A percentile compares a stretch with the other conserved stretches of the same genome.
Conservation (phyloP, 2,797 vertebrate species). For the Lacerta bilineata region DNA sequence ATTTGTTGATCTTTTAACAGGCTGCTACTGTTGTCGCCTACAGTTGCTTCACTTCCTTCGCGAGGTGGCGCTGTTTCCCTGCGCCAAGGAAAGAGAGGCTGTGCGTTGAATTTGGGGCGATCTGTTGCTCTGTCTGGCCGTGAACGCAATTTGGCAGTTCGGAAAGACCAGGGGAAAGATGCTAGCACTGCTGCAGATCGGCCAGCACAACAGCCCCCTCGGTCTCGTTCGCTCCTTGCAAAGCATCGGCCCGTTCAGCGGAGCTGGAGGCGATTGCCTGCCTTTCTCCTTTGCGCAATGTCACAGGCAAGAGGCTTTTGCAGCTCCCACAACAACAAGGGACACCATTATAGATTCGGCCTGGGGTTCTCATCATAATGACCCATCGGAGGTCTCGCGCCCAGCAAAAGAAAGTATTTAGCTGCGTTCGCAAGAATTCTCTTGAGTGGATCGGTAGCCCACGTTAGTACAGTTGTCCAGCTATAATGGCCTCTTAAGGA, state of each 20-base stretch:
- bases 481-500: background rate
- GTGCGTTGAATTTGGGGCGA: background rate
- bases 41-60: background rate
- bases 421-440: background rate
- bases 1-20: background rate
- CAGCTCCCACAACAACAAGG: no score
- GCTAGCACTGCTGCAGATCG: no score
- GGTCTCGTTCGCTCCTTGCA: background rate
- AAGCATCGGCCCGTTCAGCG: background rate
- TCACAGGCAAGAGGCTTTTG: background rate
- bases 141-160: background rate
- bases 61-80: conserved; percentile 72
- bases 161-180: background rate
- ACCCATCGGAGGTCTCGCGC: background rate
- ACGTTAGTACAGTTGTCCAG: background rate
- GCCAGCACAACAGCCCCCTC: background rate
- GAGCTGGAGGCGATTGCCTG: background rate
- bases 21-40: no score
- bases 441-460: background rate
- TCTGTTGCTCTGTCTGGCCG: background rate
- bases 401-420: background rate
- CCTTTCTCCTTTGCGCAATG: background rate
- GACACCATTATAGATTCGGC: background rate
- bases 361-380: no score
- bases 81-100: background rate